phyloP scores from a whole-genome alignment of 2,113 vertebrate species.

The Gadus chalcogrammus region DNA sequence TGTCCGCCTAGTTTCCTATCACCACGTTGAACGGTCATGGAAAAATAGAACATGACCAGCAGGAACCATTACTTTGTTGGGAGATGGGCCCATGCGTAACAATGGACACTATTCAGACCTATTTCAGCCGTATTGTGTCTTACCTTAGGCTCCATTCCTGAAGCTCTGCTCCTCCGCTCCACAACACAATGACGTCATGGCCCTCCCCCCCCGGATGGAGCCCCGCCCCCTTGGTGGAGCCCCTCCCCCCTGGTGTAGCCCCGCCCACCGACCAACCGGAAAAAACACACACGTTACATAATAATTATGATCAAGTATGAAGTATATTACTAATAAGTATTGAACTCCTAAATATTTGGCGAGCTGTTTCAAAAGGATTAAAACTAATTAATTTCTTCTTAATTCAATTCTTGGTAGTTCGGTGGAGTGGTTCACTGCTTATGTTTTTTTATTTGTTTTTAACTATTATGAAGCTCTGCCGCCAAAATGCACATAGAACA shows the following conservation, averaged over 20 bases:
- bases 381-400: no score
- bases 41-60: no score
- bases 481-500: background rate
- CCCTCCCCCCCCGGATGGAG: slow-evolving; percentile 10
- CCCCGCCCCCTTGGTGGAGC: slow-evolving; percentile 14
- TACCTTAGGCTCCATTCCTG: slow-evolving; percentile 60
- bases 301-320: background rate
- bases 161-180: slow-evolving; percentile 20
- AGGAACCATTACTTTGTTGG: background rate
- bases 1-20: no score
- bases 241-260: background rate
- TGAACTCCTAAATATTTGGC: slow-evolving; percentile 25
- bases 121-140: background rate
- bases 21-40: no score
- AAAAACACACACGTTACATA: no score
- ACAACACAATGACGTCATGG: slow-evolving; percentile 64
- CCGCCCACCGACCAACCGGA: no score
- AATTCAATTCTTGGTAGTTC: no score
- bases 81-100: background rate
- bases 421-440: no score
- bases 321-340: no score
- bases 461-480: background rate
- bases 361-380: no score
- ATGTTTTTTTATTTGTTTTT: background rate
- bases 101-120: background rate